A percentile compares a stretch with the other conserved stretches of the same genome.
Evolutionary conservation across 2,797 vertebrate species (phyloP).

Genomic region (Cephalopachus bancanus): DNA sequence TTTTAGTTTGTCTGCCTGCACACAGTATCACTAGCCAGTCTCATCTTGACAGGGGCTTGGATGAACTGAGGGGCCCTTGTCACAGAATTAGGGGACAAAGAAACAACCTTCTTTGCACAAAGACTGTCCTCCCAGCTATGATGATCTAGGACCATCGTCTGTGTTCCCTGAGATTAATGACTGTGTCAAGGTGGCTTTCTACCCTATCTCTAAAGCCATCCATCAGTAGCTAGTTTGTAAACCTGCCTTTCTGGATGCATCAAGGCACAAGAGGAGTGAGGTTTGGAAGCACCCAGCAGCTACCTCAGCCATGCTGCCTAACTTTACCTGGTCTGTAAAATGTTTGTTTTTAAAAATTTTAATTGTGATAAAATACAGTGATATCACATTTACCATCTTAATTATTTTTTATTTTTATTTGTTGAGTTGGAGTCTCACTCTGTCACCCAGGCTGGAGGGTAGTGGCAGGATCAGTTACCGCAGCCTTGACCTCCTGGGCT

Average conservation of each 20-base stretch:
- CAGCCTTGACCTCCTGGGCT: too few relatives aligned
- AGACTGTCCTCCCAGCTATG: background rate
- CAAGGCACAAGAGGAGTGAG: background rate
- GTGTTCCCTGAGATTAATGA: constrained; percentile 75
- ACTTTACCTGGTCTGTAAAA: background rate
- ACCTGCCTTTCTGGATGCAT: background rate
- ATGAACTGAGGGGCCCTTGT: constrained; percentile 31
- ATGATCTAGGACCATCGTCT: constrained; percentile 56
- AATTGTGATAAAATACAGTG: background rate
- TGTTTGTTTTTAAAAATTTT: background rate
- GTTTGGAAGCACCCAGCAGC: background rate
- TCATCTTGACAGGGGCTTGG: constrained; percentile 54
- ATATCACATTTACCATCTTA: background rate
- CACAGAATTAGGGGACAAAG: constrained; percentile 21
- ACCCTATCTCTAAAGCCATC: background rate
- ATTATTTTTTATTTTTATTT: background rate
- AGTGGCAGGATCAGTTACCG: too few relatives aligned
- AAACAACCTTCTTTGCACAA: background rate
- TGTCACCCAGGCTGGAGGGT: too few relatives aligned
- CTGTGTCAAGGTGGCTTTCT: background rate
- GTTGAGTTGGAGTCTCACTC: too few relatives aligned
- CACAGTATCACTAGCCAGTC: constrained; percentile 48
- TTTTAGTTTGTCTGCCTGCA: constrained; percentile 69
- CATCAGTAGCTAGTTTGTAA: constrained; percentile 65
- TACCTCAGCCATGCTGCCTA: background rate